Conservation (phyloP, 2,113 vertebrate genomes). For the Cercopithecus mona region DNA sequence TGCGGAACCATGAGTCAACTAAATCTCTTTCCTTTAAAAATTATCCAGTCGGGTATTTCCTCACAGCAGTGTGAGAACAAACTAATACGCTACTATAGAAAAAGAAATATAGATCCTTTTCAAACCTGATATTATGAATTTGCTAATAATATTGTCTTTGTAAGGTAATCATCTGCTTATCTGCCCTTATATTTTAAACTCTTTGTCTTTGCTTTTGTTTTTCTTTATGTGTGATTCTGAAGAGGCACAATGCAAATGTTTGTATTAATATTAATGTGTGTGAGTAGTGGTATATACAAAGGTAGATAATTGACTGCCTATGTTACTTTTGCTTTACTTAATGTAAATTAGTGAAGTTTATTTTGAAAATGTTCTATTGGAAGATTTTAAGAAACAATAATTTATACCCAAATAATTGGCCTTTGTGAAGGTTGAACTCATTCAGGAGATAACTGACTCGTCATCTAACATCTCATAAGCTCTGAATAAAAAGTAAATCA, state of each 20-base stretch:
- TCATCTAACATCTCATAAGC: conserved; percentile 36
- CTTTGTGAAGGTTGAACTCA: conserved; percentile 35
- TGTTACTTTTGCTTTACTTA: neutral
- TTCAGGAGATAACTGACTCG: neutral
- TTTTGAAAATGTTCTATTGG: neutral
- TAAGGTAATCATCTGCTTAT: neutral
- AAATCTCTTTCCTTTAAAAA: too few relatives aligned
- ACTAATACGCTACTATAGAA: neutral
- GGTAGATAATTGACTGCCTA: neutral
- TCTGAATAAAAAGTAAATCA: conserved; percentile 72
- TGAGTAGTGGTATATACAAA: too few relatives aligned
- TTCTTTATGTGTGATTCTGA: neutral
- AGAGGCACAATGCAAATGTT: neutral
- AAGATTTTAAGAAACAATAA: neutral
- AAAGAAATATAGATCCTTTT: neutral
- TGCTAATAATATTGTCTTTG: neutral
- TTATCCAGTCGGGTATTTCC: too few relatives aligned
- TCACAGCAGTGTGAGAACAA: neutral
- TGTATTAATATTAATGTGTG: neutral
- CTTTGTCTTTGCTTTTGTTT: neutral
- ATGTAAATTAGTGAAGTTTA: neutral
- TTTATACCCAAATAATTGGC: conserved; percentile 60
- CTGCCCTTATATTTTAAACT: neutral
- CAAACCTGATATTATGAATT: neutral
- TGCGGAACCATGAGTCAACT: too few relatives aligned